phyloP scores from a whole-genome alignment of 2,888 invertebrate genomes.

The Tenthredo mesomela region DNA sequence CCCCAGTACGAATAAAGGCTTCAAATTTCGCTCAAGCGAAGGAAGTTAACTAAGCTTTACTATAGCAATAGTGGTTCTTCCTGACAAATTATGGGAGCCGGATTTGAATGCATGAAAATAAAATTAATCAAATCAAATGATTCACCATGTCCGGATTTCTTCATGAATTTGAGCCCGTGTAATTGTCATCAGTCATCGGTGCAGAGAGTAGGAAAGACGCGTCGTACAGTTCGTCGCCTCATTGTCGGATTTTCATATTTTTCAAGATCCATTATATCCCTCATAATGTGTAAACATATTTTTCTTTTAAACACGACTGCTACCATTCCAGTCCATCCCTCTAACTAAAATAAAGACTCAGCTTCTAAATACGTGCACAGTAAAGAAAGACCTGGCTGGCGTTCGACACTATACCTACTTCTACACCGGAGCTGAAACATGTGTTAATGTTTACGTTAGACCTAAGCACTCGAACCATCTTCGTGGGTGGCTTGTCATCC shows the following conservation, averaged over 20 bases:
- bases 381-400: neutral
- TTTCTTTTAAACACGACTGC: neutral
- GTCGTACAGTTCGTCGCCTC: neutral
- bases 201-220: neutral
- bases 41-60: no score
- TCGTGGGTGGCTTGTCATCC: conserved; percentile 30
- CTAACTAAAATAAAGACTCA: conserved; percentile 34
- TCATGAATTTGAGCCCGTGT: neutral
- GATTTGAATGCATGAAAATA: neutral
- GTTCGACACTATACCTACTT: conserved; percentile 7
- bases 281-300: neutral
- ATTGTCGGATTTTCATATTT: neutral
- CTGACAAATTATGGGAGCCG: neutral
- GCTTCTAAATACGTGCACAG: conserved; percentile 26
- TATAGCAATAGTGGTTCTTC: neutral
- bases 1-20: no score
- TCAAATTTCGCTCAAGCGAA: no score
- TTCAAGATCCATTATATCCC: neutral
- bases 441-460: conserved; percentile 33
- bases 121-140: neutral
- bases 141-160: neutral
- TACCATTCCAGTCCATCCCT: conserved; percentile 6
- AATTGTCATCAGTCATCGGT: neutral
- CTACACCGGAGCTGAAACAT: conserved; percentile 12
- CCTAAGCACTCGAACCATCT: conserved; percentile 32